Evolutionary conservation across 2,113 vertebrate species (phyloP).

Genomic region (Pristiophorus japonicus): DNA sequence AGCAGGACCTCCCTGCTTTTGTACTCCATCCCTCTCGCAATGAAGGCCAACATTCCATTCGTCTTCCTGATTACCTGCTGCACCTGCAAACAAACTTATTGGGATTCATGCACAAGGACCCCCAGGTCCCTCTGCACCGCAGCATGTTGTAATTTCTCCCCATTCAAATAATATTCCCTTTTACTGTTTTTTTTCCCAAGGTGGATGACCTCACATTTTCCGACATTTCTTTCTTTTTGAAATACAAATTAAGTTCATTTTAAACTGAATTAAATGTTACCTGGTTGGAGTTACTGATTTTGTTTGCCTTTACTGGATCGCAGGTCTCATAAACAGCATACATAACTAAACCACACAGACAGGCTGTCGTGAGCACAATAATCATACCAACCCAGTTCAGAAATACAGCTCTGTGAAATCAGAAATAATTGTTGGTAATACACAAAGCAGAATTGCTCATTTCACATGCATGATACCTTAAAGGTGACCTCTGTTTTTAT

Average conservation of each 20-base stretch:
- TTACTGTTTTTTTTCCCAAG: no score
- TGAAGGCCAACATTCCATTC: no score
- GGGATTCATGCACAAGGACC: no score
- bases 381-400: slow-evolving; percentile 24
- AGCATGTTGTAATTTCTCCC: no score
- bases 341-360: slow-evolving; percentile 33
- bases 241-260: background rate
- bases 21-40: no score
- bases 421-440: background rate
- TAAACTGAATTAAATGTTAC: background rate
- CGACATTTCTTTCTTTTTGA: no score
- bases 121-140: no score
- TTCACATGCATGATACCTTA: background rate
- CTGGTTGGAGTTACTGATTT: slow-evolving; percentile 9
- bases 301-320: slow-evolving; percentile 9
- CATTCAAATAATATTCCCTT: no score
- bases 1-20: no score
- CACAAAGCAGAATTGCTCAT: background rate
- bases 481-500: background rate
- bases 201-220: no score
- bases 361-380: background rate
- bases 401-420: slow-evolving; percentile 23
- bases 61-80: no score
- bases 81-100: no score
- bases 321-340: slow-evolving; percentile 11